Conservation (phyloP, 1,140 invertebrate genomes). For the Sminthurides bifidus region DNA sequence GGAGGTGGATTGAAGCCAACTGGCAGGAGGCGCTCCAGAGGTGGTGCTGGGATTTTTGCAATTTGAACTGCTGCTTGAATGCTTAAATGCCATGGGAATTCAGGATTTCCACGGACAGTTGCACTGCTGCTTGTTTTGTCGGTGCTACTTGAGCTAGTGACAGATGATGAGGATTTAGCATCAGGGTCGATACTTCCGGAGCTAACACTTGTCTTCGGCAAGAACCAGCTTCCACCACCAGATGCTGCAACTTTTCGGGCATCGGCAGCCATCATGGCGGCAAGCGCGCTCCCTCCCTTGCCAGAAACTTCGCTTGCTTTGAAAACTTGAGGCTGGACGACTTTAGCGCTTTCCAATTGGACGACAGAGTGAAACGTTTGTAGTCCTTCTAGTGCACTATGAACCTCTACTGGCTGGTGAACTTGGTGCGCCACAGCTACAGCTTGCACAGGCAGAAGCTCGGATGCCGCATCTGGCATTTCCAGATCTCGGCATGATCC, state of each 20-base stretch:
- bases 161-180: slow-evolving; percentile 28
- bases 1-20: slow-evolving; percentile 40
- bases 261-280: not conserved
- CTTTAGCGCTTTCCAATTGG: slow-evolving; percentile 17
- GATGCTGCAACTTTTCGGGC: not conserved
- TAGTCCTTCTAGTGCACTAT: slow-evolving; percentile 17
- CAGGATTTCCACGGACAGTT: slow-evolving; percentile 4
- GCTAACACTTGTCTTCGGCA: slow-evolving; percentile 1
- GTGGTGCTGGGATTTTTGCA: slow-evolving; percentile 40
- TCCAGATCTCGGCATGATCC: slow-evolving; percentile 27
- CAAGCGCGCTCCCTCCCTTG: slow-evolving; percentile 4
- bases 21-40: slow-evolving; percentile 47
- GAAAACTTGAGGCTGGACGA: slow-evolving; percentile 8
- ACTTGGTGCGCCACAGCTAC: slow-evolving; percentile 13
- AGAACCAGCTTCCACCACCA: slow-evolving; percentile 18
- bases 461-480: slow-evolving; percentile 16
- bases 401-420: no score
- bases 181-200: slow-evolving; percentile 2
- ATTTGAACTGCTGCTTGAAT: slow-evolving; percentile 32
- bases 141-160: slow-evolving; percentile 10
- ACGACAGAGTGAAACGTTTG: slow-evolving; percentile 19
- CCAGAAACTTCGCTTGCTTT: slow-evolving; percentile 7
- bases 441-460: slow-evolving; percentile 1
- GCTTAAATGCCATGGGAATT: slow-evolving; percentile 36
- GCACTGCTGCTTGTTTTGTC: slow-evolving; percentile 17